These are phyloP conservation scores for Dasysyrphus tricinctus DNA, from an alignment of 2,888 invertebrate species.

Conservation along the genomic window DNA sequence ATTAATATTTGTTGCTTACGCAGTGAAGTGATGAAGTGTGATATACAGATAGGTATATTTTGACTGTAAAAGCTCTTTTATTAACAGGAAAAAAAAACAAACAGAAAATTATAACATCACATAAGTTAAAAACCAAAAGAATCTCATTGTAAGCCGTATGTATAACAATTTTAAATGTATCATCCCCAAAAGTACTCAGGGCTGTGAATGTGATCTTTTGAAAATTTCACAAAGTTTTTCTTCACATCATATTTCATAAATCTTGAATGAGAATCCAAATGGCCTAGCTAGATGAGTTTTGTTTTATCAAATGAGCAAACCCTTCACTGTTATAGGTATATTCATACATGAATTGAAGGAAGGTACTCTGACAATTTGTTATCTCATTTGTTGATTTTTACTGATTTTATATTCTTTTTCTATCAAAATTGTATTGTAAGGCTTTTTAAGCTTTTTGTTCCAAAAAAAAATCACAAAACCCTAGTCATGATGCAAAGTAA, in stretches of 20 bases:
- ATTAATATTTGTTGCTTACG: not conserved
- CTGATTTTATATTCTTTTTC: not conserved
- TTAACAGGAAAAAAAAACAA: not conserved
- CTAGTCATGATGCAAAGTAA: slow-evolving; percentile 57
- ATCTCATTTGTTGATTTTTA: not conserved
- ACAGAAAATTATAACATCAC: not conserved
- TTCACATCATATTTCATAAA: slow-evolving; percentile 4
- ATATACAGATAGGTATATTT: not conserved
- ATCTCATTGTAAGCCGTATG: slow-evolving; percentile 23
- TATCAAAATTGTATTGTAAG: not conserved
- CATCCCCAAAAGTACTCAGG: slow-evolving; percentile 17
- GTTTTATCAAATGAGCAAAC: not conserved
- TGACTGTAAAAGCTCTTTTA: not conserved
- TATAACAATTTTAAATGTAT: slow-evolving; percentile 3
- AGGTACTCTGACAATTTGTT: not conserved
- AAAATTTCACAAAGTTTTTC: slow-evolving; percentile 1
- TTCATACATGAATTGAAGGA: not conserved
- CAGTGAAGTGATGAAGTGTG: not conserved
- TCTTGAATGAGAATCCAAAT: not conserved
- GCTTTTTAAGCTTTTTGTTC: not conserved
- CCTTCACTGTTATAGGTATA: too few relatives aligned
- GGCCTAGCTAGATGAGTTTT: not conserved
- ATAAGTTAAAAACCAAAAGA: not conserved
- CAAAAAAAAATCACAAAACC: slow-evolving; percentile 30
- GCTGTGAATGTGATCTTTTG: slow-evolving; percentile 23